phyloP scores from a whole-genome alignment of 2,888 invertebrate genomes.

The Pseudanteris insignis region DNA sequence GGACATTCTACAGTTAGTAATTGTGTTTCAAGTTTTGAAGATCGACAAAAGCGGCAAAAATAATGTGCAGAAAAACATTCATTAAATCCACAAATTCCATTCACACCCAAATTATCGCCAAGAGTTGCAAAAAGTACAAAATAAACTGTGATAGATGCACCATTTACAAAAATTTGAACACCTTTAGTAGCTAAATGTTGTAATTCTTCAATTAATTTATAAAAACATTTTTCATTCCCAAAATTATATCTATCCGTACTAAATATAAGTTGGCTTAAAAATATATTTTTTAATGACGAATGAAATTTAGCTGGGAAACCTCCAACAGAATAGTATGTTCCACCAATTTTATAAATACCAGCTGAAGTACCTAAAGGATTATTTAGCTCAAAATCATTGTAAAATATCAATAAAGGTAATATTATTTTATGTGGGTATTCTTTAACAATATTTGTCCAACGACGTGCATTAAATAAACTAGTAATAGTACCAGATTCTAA shows the following conservation, averaged over 20 bases:
- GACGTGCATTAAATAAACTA: constrained; percentile 24
- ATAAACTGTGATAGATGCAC: constrained; percentile 1
- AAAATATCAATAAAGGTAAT: constrained; percentile 19
- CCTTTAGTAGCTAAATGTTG: constrained; percentile 15
- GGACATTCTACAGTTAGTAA: neutral
- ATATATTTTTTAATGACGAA: constrained; percentile 11
- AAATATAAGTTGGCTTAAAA: constrained; percentile 16
- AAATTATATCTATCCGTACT: constrained; percentile 8
- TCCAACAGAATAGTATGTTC: constrained; percentile 21
- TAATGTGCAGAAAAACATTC: constrained; percentile 23
- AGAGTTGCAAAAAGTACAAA: constrained; percentile 13
- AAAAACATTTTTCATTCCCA: constrained; percentile 23
- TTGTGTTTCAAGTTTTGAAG: constrained; percentile 6
- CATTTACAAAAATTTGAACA: constrained; percentile 1
- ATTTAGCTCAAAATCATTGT: constrained; percentile 25
- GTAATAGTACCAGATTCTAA: constrained; percentile 2
- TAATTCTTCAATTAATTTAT: constrained; percentile 15
- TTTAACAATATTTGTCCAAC: constrained; percentile 10
- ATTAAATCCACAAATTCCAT: constrained; percentile 19
- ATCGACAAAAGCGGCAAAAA: constrained; percentile 17
- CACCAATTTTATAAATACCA: constrained; percentile 24
- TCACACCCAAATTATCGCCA: constrained; percentile 27
- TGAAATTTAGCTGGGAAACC: constrained; percentile 18
- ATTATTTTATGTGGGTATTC: constrained; percentile 17
- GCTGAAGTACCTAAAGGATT: constrained; percentile 17